phyloP scores from a whole-genome alignment of 2,797 vertebrate genomes.

The Gobio occitaniae region DNA sequence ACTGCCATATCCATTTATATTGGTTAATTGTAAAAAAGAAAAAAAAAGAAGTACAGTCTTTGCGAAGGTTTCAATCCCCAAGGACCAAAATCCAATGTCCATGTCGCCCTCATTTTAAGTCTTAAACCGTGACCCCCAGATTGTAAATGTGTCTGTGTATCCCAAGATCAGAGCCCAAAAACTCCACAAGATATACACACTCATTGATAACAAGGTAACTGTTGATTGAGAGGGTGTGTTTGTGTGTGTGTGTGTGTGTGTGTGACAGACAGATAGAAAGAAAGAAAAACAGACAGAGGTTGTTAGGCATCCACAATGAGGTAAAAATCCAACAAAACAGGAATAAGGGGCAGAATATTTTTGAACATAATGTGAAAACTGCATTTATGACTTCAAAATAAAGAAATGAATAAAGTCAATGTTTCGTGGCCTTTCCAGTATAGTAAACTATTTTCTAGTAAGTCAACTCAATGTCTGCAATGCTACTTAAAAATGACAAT shows the following conservation, averaged over 20 bases:
- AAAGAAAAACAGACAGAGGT: not conserved
- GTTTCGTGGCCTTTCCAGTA: not conserved
- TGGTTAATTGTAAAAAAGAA: slow-evolving; percentile 82
- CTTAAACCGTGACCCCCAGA: slow-evolving; percentile 15
- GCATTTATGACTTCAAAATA: not conserved
- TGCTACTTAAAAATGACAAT: not conserved
- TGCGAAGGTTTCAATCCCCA: slow-evolving; percentile 69
- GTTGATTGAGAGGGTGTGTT: not conserved
- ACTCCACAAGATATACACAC: not conserved
- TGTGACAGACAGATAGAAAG: slow-evolving; percentile 19
- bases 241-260: slow-evolving; percentile 1
- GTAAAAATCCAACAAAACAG: not conserved
- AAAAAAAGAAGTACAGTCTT: slow-evolving; percentile 77
- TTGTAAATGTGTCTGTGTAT: not conserved
- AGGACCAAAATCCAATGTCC: slow-evolving; percentile 63
- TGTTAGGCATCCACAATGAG: not conserved
- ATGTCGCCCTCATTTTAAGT: slow-evolving; percentile 39
- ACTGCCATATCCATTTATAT: slow-evolving; percentile 83
- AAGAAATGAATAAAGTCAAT: not conserved
- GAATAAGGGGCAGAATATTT: too few relatives aligned
- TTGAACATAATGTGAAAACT: not conserved
- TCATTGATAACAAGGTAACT: slow-evolving; percentile 8
- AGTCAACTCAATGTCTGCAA: not conserved
- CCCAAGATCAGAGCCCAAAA: not conserved
- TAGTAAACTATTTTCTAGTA: not conserved